phyloP scores from a whole-genome alignment of 2,113 vertebrate genomes.

The Monopterus albus region DNA sequence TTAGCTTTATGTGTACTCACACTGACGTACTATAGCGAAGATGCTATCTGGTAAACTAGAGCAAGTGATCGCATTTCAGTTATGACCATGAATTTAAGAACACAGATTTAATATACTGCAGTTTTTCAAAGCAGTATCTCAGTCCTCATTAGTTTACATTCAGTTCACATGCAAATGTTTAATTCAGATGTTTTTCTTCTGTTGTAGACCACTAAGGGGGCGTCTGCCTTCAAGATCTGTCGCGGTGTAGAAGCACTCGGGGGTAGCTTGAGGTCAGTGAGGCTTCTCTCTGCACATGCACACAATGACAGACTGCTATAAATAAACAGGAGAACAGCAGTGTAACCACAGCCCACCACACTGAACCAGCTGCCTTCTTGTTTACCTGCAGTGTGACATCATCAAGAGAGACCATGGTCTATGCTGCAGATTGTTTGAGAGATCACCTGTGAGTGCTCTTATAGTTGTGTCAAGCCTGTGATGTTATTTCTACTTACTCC shows the following conservation, averaged over 20 bases:
- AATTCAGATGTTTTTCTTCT: not conserved
- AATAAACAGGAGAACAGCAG: not conserved
- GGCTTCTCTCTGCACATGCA: not conserved
- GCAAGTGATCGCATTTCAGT: not conserved
- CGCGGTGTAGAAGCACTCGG: slow-evolving; percentile 90
- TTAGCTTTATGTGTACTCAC: not conserved
- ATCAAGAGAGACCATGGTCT: slow-evolving; percentile 88
- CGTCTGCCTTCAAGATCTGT: slow-evolving; percentile 91
- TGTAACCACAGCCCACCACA: not conserved
- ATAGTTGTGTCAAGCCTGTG: not conserved
- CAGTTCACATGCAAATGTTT: not conserved
- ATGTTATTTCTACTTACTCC: not conserved
- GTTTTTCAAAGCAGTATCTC: not conserved
- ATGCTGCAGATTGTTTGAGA: slow-evolving; percentile 88
- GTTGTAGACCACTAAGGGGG: slow-evolving; percentile 90
- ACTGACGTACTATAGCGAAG: not conserved
- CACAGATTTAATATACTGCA: not conserved
- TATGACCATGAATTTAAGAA: not conserved
- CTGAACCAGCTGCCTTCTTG: slow-evolving; percentile 32
- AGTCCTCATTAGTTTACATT: not conserved
- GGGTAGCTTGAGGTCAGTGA: slow-evolving; percentile 89
- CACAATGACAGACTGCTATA: not conserved
- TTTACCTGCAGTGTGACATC: slow-evolving; percentile 85
- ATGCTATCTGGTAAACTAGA: not conserved
- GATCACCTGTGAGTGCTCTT: slow-evolving; percentile 87